Conservation (phyloP, 1,140 invertebrate species). For the Archivesica marissinica region DNA sequence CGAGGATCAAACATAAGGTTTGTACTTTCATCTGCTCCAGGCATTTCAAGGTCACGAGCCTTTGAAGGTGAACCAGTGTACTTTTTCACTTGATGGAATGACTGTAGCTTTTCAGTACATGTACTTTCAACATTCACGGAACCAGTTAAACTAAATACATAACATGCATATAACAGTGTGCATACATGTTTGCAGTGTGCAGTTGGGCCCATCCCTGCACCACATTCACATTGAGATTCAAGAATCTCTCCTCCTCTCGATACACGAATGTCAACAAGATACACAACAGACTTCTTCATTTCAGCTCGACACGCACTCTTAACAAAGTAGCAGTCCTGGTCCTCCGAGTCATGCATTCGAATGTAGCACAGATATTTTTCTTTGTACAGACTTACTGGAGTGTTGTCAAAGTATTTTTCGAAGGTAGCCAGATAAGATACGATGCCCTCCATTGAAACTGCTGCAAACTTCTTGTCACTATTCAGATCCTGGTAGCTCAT, state of each 20-base stretch:
- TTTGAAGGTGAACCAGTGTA: slow-evolving; percentile 62
- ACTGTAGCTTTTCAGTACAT: slow-evolving; percentile 67
- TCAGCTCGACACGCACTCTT: slow-evolving; percentile 36
- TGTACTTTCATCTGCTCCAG: slow-evolving; percentile 11
- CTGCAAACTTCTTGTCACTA: too few species aligned
- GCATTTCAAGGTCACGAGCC: slow-evolving; percentile 31
- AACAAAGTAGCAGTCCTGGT: too few species aligned
- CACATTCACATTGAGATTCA: slow-evolving; percentile 62
- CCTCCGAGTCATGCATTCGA: too few species aligned
- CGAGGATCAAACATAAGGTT: slow-evolving; percentile 57
- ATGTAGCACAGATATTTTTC: too few species aligned
- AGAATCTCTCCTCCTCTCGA: slow-evolving; percentile 3
- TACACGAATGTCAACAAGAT: slow-evolving; percentile 34
- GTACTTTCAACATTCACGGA: slow-evolving; percentile 44
- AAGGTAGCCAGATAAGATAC: too few species aligned
- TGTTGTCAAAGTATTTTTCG: too few species aligned
- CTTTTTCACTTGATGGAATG: slow-evolving; percentile 60
- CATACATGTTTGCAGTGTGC: slow-evolving; percentile 69
- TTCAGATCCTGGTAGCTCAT: too few species aligned
- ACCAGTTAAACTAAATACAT: slow-evolving; percentile 26
- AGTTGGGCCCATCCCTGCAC: slow-evolving; percentile 56
- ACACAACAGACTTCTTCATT: slow-evolving; percentile 41
- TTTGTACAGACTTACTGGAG: too few species aligned
- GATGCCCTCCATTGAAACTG: too few species aligned
- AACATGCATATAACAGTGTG: slow-evolving; percentile 54